A percentile compares a stretch with the other conserved stretches of the same genome.
Conservation (phyloP, 2,888 invertebrate species). For the Chorisops tibialis region DNA sequence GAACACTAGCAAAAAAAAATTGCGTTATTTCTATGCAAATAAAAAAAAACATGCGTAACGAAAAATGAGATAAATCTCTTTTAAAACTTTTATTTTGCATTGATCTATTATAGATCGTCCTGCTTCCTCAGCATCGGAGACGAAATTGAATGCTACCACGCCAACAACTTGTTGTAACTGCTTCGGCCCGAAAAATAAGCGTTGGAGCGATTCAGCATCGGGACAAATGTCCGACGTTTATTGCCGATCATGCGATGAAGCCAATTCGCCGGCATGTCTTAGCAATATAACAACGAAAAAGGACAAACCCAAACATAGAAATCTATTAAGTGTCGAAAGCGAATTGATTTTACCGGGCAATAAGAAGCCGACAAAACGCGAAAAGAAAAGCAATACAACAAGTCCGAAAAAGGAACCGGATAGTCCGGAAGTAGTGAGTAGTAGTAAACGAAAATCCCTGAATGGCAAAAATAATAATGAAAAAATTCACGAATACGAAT, state of each 20-base stretch:
- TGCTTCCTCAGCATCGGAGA: slow-evolving; percentile 53
- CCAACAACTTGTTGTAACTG: slow-evolving; percentile 52
- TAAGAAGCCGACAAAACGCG: slow-evolving; percentile 37
- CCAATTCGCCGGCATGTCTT: slow-evolving; percentile 54
- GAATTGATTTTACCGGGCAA: slow-evolving; percentile 45
- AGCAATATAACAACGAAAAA: slow-evolving; percentile 49
- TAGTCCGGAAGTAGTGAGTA: not conserved
- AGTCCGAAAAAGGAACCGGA: not conserved
- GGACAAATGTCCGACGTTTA: slow-evolving; percentile 61
- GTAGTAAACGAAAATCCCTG: slow-evolving; percentile 33
- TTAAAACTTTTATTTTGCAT: slow-evolving; percentile 34
- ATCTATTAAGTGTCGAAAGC: slow-evolving; percentile 49
- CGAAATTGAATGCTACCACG: slow-evolving; percentile 46
- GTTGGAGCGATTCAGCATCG: slow-evolving; percentile 45
- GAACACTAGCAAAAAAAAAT: slow-evolving; percentile 18
- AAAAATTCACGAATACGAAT: slow-evolving; percentile 55
- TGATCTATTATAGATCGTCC: slow-evolving; percentile 53
- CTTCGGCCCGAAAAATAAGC: slow-evolving; percentile 46
- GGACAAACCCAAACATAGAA: slow-evolving; percentile 44
- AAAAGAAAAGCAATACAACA: slow-evolving; percentile 1
- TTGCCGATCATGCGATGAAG: slow-evolving; percentile 52
- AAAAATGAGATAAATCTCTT: not conserved
- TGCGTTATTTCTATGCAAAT: slow-evolving; percentile 14
- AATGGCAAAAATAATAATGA: slow-evolving; percentile 39
- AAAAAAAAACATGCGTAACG: slow-evolving; percentile 2